phyloP scores from a whole-genome alignment of 1,140 invertebrate species.

The Dendroctonus ponderosae region DNA sequence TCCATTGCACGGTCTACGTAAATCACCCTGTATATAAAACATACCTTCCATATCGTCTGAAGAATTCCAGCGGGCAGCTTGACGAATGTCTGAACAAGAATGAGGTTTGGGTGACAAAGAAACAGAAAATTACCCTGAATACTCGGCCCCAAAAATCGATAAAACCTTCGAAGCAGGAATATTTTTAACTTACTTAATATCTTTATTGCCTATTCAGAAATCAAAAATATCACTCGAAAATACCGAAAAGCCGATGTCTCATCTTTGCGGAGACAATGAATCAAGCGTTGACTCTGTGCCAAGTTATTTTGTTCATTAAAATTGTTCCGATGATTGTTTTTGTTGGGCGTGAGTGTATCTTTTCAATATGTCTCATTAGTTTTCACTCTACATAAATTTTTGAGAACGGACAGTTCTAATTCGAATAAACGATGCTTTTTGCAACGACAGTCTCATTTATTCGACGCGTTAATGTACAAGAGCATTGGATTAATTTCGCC shows the following conservation, averaged over 20 bases:
- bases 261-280: conserved; percentile 29
- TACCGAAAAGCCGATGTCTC: conserved; percentile 17
- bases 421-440: conserved; percentile 1
- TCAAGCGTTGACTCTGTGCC: conserved; percentile 28
- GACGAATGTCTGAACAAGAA: too few relatives aligned
- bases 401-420: conserved; percentile 17
- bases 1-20: too few relatives aligned
- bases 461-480: background rate
- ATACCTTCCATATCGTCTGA: too few relatives aligned
- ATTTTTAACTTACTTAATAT: conserved; percentile 22
- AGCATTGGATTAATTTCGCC: too few relatives aligned
- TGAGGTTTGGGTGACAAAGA: too few relatives aligned
- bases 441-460: background rate
- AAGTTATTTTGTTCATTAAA: conserved; percentile 35
- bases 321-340: conserved; percentile 34
- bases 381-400: conserved; percentile 27
- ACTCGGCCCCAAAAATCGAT: too few relatives aligned
- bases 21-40: too few relatives aligned
- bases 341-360: conserved; percentile 23
- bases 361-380: conserved; percentile 29
- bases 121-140: too few relatives aligned
- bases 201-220: conserved; percentile 21
- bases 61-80: too few relatives aligned
- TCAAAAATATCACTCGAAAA: conserved; percentile 26
- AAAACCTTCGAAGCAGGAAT: background rate